Percentiles rank a stretch among this genome's conserved stretches.
Evolutionary conservation across 2,888 invertebrate species (phyloP).

Genomic region (Argynnis bischoffii): DNA sequence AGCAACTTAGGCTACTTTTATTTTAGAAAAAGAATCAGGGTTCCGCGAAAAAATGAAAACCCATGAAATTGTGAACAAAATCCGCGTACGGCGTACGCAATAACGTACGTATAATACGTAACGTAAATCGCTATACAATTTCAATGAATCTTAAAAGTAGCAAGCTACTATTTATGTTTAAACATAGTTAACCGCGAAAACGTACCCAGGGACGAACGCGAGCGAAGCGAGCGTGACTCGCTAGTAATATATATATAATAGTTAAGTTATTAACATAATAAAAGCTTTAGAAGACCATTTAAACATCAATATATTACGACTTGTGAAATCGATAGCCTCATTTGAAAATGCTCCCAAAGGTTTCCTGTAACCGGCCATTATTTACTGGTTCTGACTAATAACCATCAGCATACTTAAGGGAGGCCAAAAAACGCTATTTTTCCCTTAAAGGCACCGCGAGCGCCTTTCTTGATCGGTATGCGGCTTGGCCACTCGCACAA

Average conservation of each 20-base stretch:
- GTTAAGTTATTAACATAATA: neutral
- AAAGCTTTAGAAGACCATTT: neutral
- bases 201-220: too few species aligned
- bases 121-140: too few species aligned
- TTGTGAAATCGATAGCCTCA: neutral
- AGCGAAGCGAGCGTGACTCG: too few species aligned
- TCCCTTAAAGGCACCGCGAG: conserved; percentile 71
- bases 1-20: too few species aligned
- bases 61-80: too few species aligned
- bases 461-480: conserved; percentile 76
- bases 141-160: too few species aligned
- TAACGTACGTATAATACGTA: too few species aligned
- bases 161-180: too few species aligned
- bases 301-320: neutral
- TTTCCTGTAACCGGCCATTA: conserved; percentile 50
- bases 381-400: conserved; percentile 56
- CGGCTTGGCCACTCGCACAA: conserved; percentile 63
- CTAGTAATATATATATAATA: conserved; percentile 2
- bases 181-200: too few species aligned
- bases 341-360: conserved; percentile 23
- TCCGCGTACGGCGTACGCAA: too few species aligned
- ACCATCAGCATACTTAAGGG: conserved; percentile 56
- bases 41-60: too few species aligned
- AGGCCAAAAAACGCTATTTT: conserved; percentile 66
- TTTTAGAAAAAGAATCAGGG: too few species aligned